Evolutionary conservation across 2,888 invertebrate genomes (phyloP), one percentile per base, ranked within the genome.

Genomic region (Catocala sponsa): DNA sequence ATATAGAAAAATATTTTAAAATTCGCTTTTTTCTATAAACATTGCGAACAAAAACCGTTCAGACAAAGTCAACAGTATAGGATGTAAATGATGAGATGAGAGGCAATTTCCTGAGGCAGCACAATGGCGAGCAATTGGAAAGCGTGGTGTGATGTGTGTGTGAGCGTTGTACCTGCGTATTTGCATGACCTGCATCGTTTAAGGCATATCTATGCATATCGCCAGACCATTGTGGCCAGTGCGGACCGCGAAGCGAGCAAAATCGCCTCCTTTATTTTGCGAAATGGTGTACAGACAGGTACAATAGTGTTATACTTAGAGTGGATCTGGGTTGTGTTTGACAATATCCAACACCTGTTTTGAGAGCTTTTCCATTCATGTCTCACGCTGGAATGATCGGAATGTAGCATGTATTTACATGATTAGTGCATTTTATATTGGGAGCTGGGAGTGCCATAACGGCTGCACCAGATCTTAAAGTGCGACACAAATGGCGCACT

Each of bases 181-280:
- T 90, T 85, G 88, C 89, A 90, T 88, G 84, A 81, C 71, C 84
- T 87, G 89, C 85, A 86, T 81, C 85, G 85, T 78, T 86, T 82
- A 82, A 80, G 80, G 84, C 87, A 86, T 92, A 93, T 92, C 91
- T 91, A 88, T 92, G 91, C 90, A 90, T 89, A 92, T 91, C 88
- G 82, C 83, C 79, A 88, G 84, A 82, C 92, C 88, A 92, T 93
- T 93, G 93, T 92, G 87, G 76, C 83, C 83, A 86, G 86, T 80
- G 87, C 87, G 85, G 84, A 84, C 89, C 87, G 90, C 89, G 90
- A 87, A 91, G 89, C 90, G 89, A 90, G 85, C 88, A 89, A 90
- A 91, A 91, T 91, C 90, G 84, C 88, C 86, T 84, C 87, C 88
- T 87, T 86, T 84, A 88, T 89, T 38, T 90, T 89, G 88, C 88